phyloP scores from a whole-genome alignment of 2,113 vertebrate species.

The Tachysurus vachellii region DNA sequence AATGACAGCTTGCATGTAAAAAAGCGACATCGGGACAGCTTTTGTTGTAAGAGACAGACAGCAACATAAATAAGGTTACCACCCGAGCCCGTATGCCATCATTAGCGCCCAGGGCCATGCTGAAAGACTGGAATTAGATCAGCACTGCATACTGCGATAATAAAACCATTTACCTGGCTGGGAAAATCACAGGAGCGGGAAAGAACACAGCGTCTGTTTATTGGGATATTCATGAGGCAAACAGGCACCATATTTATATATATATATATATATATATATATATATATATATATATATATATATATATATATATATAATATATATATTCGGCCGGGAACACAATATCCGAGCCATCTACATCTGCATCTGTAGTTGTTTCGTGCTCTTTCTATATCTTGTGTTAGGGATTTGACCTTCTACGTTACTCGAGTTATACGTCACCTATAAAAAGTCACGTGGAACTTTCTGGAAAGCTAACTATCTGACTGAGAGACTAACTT shows the following conservation, averaged over 20 bases:
- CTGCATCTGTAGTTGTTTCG: background rate
- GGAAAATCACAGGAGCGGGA: conserved; percentile 24
- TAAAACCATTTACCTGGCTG: conserved; percentile 39
- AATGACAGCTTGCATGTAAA: conserved; percentile 17
- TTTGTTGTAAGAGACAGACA: conserved; percentile 31
- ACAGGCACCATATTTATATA: background rate
- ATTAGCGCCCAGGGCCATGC: conserved; percentile 48
- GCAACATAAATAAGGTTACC: conserved; percentile 48
- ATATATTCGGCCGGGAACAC: background rate
- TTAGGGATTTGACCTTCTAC: background rate
- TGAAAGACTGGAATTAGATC: conserved; percentile 44
- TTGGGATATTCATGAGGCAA: conserved; percentile 12
- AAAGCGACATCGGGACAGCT: conserved; percentile 13
- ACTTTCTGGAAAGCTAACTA: background rate
- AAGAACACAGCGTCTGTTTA: background rate
- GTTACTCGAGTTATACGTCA: background rate
- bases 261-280: background rate
- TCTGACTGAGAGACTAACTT: background rate
- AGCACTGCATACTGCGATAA: conserved; percentile 9
- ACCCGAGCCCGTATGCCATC: conserved; percentile 40
- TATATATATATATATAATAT: background rate
- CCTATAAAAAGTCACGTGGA: background rate
- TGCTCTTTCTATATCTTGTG: background rate
- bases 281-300: background rate
- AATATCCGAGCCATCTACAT: background rate